Percentiles rank a stretch among this genome's conserved stretches.
Evolutionary conservation across 2,113 vertebrate species (phyloP).

Genomic region (Vulpes lagopus): DNA sequence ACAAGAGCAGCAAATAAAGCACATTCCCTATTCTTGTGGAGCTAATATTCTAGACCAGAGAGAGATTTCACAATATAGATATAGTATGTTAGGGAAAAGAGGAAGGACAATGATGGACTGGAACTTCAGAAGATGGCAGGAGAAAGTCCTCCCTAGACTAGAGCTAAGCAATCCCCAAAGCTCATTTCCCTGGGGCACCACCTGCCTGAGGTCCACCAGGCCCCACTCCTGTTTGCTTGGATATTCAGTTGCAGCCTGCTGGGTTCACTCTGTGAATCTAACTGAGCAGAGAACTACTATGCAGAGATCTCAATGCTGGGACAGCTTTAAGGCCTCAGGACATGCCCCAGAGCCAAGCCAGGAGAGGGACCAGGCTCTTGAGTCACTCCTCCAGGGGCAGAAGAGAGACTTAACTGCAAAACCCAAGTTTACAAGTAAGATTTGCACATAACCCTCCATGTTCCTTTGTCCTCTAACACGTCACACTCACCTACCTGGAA

Average conservation of each 20-base stretch:
- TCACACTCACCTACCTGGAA: neutral
- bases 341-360: neutral
- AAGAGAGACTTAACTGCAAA: neutral
- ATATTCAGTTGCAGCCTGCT: neutral
- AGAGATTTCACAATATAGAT: neutral
- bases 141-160: neutral
- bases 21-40: neutral
- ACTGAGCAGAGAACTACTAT: neutral
- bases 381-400: neutral
- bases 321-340: neutral
- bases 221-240: rapidly evolving
- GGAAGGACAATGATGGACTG: neutral
- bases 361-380: neutral
- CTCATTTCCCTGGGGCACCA: neutral
- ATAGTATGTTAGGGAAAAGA: neutral
- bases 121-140: neutral
- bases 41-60: neutral
- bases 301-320: neutral
- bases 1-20: neutral
- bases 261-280: rapidly evolving
- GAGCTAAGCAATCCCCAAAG: too few relatives aligned
- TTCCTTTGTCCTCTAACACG: neutral
- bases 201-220: neutral
- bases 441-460: neutral
- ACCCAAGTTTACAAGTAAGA: too few relatives aligned